Evolutionary conservation across 1,140 invertebrate genomes (phyloP), one percentile per base, ranked within the genome.

Genomic region (Drosophila trapezifrons): DNA sequence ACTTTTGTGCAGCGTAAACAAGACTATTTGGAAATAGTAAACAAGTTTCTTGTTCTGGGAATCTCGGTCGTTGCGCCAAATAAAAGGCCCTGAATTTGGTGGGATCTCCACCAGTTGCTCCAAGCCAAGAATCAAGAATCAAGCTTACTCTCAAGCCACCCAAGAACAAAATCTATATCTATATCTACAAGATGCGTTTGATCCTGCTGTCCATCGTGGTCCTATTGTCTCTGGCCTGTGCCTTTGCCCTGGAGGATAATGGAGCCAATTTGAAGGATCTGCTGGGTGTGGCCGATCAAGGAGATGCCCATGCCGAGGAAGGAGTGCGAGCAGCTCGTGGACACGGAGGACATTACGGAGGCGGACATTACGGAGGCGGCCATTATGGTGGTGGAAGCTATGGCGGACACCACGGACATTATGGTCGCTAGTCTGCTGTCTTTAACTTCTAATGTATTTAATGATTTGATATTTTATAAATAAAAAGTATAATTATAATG

Each of bases 261-360:
- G 70, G 13, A n/a, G 17, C 10, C 17, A 27, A 60, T 10, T 49
- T 35, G 20, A 46, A 51, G 12, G 38, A 55, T 4, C 67, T 81
- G 13, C 38, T 74, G 25, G 70, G 73, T 15, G 47, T 87, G 8
- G 84, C 59, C 20, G 80, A 84, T 69, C 54, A 57, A 7, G 85
- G 76, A 58, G 57, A 18, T 0, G 27, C n/a, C 6, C 85, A 87
- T 37, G 77, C 70, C 13, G 83, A 78, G 37, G 56, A 47, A 1
- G 85, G 74, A 10, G 29, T 51, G 2, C 55, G 85, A 0, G 43
- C 49, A 5, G 54, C 65, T 8, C 43, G 65, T 4, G 54, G 65
- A 25, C 32, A 55, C 9, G 65, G 65, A 47, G 46, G 76, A 3
- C 25, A 58, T 5, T 17, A 58, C 10, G 46, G 73, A 1, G 56